phyloP scores from a whole-genome alignment of 2,888 invertebrate species.

The Dolomedes plantarius region DNA sequence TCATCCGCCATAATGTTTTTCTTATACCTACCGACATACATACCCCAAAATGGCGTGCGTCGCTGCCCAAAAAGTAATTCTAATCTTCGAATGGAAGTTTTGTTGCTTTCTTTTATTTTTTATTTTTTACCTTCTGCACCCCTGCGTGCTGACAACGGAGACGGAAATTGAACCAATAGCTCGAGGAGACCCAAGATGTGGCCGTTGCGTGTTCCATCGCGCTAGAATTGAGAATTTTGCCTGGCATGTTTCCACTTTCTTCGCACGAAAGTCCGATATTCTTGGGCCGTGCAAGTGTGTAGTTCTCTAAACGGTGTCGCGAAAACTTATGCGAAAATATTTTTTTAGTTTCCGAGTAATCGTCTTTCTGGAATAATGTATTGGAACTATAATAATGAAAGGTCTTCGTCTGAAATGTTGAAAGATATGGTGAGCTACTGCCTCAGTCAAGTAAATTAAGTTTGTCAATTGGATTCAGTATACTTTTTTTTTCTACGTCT shows the following conservation, averaged over 20 bases:
- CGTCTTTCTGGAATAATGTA: neutral
- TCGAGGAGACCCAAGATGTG: slow-evolving; percentile 7
- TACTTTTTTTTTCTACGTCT: no score
- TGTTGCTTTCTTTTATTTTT: slow-evolving; percentile 7
- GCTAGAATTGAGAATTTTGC: neutral
- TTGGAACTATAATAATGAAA: neutral
- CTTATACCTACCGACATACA: slow-evolving; percentile 22
- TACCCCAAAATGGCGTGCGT: neutral
- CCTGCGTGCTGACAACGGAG: slow-evolving; percentile 31
- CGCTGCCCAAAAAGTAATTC: slow-evolving; percentile 22
- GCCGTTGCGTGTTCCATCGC: neutral
- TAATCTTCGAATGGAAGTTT: slow-evolving; percentile 50
- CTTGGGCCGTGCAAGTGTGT: neutral
- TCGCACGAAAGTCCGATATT: neutral
- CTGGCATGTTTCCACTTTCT: slow-evolving; percentile 50
- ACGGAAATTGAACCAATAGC: slow-evolving; percentile 49
- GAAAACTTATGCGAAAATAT: neutral
- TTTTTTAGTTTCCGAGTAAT: neutral
- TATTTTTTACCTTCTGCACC: no score
- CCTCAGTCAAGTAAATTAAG: no score
- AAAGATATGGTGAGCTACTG: no score
- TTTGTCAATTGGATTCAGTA: no score
- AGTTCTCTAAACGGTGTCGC: neutral
- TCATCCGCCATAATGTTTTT: slow-evolving; percentile 27
- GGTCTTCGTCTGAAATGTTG: no score